Evolutionary conservation across 1,140 invertebrate genomes (phyloP).

Genomic region (Anastrepha obliqua): DNA sequence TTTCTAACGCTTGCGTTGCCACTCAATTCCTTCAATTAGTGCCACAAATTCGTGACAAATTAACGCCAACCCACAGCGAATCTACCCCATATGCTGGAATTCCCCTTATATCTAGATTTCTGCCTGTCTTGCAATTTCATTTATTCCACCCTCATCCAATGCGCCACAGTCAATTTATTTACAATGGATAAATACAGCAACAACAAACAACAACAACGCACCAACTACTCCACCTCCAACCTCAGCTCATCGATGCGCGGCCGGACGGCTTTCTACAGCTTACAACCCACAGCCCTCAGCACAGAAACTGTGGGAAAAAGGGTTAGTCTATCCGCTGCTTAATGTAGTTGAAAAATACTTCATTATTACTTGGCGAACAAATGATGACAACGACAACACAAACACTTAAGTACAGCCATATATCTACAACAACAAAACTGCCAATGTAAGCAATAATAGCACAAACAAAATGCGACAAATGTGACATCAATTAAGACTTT

Average conservation of each 20-base stretch:
- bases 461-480: slow-evolving; percentile 35
- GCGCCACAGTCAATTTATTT: not conserved
- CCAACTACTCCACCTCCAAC: not conserved
- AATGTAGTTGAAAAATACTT: slow-evolving; percentile 50
- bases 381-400: slow-evolving; percentile 43
- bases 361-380: slow-evolving; percentile 49
- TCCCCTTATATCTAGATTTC: not conserved
- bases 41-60: slow-evolving; percentile 52
- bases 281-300: not conserved
- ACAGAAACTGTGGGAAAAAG: not conserved
- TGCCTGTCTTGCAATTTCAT: not conserved
- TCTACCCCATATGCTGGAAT: not conserved
- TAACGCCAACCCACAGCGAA: slow-evolving; percentile 2
- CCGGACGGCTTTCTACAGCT: not conserved
- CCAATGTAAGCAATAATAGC: not conserved
- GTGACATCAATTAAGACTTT: slow-evolving; percentile 52
- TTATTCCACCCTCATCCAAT: slow-evolving; percentile 20
- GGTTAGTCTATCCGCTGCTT: not conserved
- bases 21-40: slow-evolving; percentile 29
- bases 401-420: slow-evolving; percentile 11
- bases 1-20: not conserved
- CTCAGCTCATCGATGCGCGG: not conserved
- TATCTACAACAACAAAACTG: not conserved
- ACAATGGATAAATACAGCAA: not conserved
- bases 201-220: not conserved